Base-by-base conservation (phyloP, 2,797 vertebrate genomes). In the Anomalospiza imberbis region DNA sequence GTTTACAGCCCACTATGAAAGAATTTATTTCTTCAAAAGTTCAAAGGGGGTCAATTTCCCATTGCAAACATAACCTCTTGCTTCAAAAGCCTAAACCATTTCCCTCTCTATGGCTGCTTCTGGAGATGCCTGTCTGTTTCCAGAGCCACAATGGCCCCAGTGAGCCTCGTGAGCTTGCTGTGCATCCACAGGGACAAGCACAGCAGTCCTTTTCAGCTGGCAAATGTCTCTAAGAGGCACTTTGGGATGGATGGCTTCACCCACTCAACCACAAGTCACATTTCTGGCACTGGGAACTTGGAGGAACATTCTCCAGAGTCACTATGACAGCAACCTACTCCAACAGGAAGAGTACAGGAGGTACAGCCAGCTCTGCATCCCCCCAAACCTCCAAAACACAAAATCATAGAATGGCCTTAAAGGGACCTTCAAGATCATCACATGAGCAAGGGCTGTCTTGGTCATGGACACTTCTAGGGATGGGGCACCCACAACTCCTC, bases 161-260 rank as follows among this genome's bases (percentile, higher is more conserved):
- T 4, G 12, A 57, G 17, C 4, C 22, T 17, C 5, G 1, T 1
- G 9, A 73, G 6, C 32, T 83, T 80, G 76, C 29, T 32, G 4
- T 2, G 17, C 0, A 0, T 13, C 11, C 34, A 10, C 31, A 67
- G 36, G 19, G 19, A 48, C 10, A 40, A 57, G 57, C 13, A 22
- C 10, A 26, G n/a, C 13, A 3, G 17, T 51, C n/a, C 24, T 63
- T 29, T 42, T 47, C 55, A 58, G 40, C 31, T 22, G 28, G 8
- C 10, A 73, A 25, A 4, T 5, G 0, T 13, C 63, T 36, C 18
- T 4, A 29, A 21, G 13, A 15, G 28, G 58, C 36, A 40, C 13
- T 29, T 29, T 10, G 58, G 26, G 36, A 10, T 61, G 58, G 26
- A 58, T 15, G 38, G 58, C 58, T 40, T 38, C 58, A 29, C 18